Evolutionary conservation across 2,113 vertebrate species (phyloP).

Genomic region (Holacanthus passer): DNA sequence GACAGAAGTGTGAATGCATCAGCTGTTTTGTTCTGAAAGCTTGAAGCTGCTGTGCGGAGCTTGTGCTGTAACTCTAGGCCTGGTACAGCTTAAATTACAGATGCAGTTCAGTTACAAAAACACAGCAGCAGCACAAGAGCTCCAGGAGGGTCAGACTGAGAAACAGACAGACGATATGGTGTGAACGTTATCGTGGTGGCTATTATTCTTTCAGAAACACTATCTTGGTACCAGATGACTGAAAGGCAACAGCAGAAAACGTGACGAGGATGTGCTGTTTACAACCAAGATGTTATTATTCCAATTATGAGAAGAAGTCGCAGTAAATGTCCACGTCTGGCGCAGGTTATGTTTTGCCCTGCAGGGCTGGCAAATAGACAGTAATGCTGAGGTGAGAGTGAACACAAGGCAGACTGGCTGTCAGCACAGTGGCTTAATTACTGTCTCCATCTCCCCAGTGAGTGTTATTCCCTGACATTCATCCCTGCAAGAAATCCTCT

Average conservation of each 20-base stretch:
- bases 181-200: not conserved
- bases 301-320: not conserved
- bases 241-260: not conserved
- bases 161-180: not conserved
- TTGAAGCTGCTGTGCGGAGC: slow-evolving; percentile 36
- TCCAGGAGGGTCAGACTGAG: slow-evolving; percentile 3
- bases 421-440: slow-evolving; percentile 80
- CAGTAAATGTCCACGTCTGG: slow-evolving; percentile 7
- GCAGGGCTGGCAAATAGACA: slow-evolving; percentile 34
- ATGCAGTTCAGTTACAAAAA: slow-evolving; percentile 49
- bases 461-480: slow-evolving; percentile 66
- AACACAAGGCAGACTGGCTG: slow-evolving; percentile 60
- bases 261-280: not conserved
- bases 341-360: slow-evolving; percentile 19
- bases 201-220: not conserved
- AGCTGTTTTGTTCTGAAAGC: slow-evolving; percentile 43
- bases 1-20: slow-evolving; percentile 30
- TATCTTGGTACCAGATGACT: not conserved
- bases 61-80: slow-evolving; percentile 29
- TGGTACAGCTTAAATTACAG: slow-evolving; percentile 59
- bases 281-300: not conserved
- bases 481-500: slow-evolving; percentile 68
- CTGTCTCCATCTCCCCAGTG: slow-evolving; percentile 54
- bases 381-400: slow-evolving; percentile 61
- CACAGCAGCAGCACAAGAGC: slow-evolving; percentile 21